Base-by-base conservation (phyloP, 2,888 invertebrate species). In the Orchesellides sinensis region DNA sequence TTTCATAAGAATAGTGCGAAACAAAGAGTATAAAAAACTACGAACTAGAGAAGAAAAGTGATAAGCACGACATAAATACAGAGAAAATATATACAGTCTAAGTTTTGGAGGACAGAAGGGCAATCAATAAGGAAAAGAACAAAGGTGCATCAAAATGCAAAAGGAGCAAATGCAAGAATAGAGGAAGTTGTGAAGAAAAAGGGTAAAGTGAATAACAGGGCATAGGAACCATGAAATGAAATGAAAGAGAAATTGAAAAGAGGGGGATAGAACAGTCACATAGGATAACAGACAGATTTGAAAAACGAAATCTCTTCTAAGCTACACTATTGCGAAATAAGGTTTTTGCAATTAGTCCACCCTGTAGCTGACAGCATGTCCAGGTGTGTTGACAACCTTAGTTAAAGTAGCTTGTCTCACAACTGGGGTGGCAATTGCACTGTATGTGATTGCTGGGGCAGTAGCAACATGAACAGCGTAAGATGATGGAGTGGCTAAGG, bases 321-420 rank as follows among this genome's bases (percentile, higher is more conserved):
- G n/a, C n/a, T n/a, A n/a, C n/a, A n/a, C n/a, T n/a, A n/a, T n/a
- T n/a, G 10, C 40, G 40, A 8, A 40, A 12, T 29, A 54, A 14
- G 52, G 40, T n/a, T 40, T 49, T 23, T 47, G 12, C 8, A 45
- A 12, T 88, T 89, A 90, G 89, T 90, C 90, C 85, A 90, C 89
- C 75, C 90, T 88, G 90, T 90, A 90, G 74, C 89, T 89, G 82
- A 90, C 89, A 75, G 90, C 90, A 88, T 90, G 90, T 78, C 89
- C 90, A 72, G 91, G 90, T 88, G 88, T 90, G 89, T 90, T 90
- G 88, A 90, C 89, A 54, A 90, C 88, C 77, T 89, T 89, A 88
- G 90, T 90, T 77, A 90, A 89, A 66, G 89, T 89, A 80, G 89
- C 90, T 72, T 88, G 88, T 49, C 89, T 87, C 49, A 52, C 10